A percentile compares a stretch with the other conserved stretches of the same genome.
phyloP scores from a whole-genome alignment of 1,140 invertebrate genomes.

The Heliconius hewitsoni region DNA sequence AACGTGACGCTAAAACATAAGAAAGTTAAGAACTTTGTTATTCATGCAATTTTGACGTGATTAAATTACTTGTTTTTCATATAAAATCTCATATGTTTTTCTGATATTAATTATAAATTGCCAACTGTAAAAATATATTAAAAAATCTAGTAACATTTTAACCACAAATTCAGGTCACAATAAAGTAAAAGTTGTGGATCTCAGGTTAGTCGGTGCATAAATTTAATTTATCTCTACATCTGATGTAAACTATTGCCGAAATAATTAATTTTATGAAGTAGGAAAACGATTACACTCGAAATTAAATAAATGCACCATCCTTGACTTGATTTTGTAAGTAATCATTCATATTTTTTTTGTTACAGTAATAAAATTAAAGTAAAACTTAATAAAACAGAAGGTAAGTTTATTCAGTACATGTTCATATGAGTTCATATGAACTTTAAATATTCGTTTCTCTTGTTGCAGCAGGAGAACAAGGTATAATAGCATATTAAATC shows the following conservation, averaged over 20 bases:
- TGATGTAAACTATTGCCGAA: slow-evolving; percentile 15
- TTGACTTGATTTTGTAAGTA: not conserved
- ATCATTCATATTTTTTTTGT: not conserved
- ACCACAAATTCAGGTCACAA: not conserved
- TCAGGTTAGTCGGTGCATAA: not conserved
- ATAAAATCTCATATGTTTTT: too few relatives aligned
- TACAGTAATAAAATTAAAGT: not conserved
- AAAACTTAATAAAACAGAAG: not conserved
- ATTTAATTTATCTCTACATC: not conserved
- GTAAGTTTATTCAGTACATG: not conserved
- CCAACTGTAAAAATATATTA: not conserved
- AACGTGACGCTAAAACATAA: too few relatives aligned
- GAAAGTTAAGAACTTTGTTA: not conserved
- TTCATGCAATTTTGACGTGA: not conserved
- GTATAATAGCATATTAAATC: not conserved
- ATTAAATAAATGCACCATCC: not conserved
- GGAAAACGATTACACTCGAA: not conserved
- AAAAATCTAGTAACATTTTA: not conserved
- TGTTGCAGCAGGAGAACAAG: not conserved
- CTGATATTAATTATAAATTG: not conserved
- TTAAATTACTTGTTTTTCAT: not conserved
- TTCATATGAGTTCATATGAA: too few relatives aligned
- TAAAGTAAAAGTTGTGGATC: slow-evolving; percentile 1
- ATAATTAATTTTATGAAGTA: not conserved
- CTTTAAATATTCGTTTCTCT: not conserved